Base-by-base conservation (phyloP, 2,797 vertebrate species). In the Chelon auratus region DNA sequence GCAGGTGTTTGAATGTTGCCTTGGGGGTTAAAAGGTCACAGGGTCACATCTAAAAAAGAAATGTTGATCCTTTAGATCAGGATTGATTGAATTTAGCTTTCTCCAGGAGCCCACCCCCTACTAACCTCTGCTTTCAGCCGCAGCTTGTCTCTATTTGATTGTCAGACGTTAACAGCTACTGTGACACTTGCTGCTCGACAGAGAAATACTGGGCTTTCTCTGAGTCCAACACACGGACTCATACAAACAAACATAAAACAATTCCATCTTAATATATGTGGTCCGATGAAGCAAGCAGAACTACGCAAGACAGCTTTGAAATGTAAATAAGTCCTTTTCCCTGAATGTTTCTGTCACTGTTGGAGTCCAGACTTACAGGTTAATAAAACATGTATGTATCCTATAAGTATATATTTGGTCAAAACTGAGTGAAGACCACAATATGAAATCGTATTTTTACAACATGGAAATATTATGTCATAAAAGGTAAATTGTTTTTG, bases 31-130 rank as follows among this genome's bases (percentile, higher is more conserved):
- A 83, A 72, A 83, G 90, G 89, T 93, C 83, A 89, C 20, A 36
- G 82, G 89, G 89, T 91, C 87, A 89, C 81, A 86, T 82, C 77
- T 77, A 37, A 89, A 90, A 86, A 84, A 78, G 80, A 77, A 78
- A 81, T 72, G 80, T 87, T 87, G 87, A 91, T 89, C 83, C 74
- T 83, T 85, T 80, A 78, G 82, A 87, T 86, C 71, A 63, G 75
- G 72, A 92, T 91, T 83, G 92, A 92, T 91, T 92, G 75, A 78
- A 80, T 86, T 90, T 79, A 57, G 65, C 62, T 64, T 84, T 67
- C 67, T 81, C 24, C 37, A 37, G 54, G 54, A 36, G 24, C 45
- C 54, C 55, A 37, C 85, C 81, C 56, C 62, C 24, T 20, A 33
- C 67, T 56, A 68, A 52, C 72, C 18, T 56, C 70, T 79, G 78